Evolutionary conservation across 2,888 invertebrate genomes (phyloP).

Genomic region (Electrophaes corylata): DNA sequence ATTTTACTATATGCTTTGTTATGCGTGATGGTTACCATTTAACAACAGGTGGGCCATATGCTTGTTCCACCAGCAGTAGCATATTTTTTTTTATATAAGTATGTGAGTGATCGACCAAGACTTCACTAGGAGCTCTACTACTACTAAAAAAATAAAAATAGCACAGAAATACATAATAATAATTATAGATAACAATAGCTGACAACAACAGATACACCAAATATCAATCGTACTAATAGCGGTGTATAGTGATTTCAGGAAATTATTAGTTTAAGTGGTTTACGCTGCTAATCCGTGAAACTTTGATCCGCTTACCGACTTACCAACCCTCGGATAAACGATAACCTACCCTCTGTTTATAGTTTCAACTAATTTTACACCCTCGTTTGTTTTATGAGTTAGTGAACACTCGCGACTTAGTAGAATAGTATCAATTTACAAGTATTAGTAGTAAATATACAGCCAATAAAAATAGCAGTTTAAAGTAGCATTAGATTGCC

Average conservation of each 20-base stretch:
- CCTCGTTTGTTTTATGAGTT: background rate
- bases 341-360: conserved; percentile 17
- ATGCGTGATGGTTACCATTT: too few species aligned
- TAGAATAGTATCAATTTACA: too few species aligned
- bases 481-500: background rate
- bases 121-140: too few species aligned
- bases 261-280: conserved; percentile 33
- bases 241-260: conserved; percentile 5
- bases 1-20: too few species aligned
- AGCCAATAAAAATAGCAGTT: too few species aligned
- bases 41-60: too few species aligned
- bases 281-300: conserved; percentile 28
- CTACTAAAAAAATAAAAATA: too few species aligned
- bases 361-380: conserved; percentile 10
- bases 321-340: conserved; percentile 4
- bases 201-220: background rate
- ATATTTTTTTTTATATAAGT: too few species aligned
- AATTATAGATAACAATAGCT: background rate
- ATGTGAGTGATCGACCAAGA: too few species aligned
- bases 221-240: background rate
- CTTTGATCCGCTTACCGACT: conserved; percentile 30
- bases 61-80: too few species aligned
- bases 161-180: too few species aligned
- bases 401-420: background rate
- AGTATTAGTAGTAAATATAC: too few species aligned